Evolutionary conservation across 2,797 vertebrate genomes (phyloP), one percentile per base, ranked within the genome.

Genomic region (Clamator glandarius): DNA sequence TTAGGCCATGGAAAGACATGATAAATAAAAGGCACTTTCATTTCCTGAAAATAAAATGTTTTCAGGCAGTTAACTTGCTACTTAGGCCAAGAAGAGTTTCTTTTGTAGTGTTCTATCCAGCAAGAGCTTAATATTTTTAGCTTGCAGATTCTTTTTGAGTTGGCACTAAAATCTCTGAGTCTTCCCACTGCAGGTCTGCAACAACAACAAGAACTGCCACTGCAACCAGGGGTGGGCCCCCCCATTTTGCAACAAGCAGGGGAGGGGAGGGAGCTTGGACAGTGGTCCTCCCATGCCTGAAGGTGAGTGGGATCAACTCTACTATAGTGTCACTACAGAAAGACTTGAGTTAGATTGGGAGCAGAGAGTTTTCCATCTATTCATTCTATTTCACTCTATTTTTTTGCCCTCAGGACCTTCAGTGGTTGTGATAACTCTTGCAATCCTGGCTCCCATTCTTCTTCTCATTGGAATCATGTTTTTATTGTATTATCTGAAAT

Each of bases 121-220:
- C 41, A 51, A 67, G 8, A 46, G 21, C 41, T 50, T 78, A 11
- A 28, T 63, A 36, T 23, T 58, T 87, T 82, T 36, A 80, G 33
- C 44, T 78, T 72, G 6, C 23, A 33, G 6, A 35, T 57, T 73
- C 29, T 76, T 64, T 44, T 72, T 58, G 39, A 62, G 18, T n/a
- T 66, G 29, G 29, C 62, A 48, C 36, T 85, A n/a, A 66, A 90
- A 3, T 54, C 26, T 94, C n/a, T 75, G 58, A 46, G 59, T 90
- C 73, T 80, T 52, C 26, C 87, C 12, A 54, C 58, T 79, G 69
- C 96, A 98, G 98, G 96, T 98, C 44, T 98, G 98, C 95, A 98
- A 98, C 94, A 98, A 97, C 94, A 99, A 99, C 95, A 98, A 98
- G 85, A 99, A 99, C 97, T 99, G 99, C 94, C 99, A 99, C 96